Conservation (phyloP, 2,888 invertebrate genomes). For the Galeruca laticollis region DNA sequence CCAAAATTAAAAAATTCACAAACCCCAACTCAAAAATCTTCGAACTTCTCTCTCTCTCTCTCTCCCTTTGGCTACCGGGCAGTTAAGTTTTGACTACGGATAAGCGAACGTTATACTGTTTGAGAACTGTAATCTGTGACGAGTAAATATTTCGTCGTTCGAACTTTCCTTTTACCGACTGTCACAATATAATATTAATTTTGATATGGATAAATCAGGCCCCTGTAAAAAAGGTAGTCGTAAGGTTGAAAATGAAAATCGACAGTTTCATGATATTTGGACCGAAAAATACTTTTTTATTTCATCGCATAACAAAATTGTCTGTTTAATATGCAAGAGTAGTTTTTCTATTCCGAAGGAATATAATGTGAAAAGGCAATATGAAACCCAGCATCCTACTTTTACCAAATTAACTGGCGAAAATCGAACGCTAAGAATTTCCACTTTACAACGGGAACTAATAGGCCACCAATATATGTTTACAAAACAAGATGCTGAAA, state of each 20-base stretch:
- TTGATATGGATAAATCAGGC: neutral
- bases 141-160: too few relatives aligned
- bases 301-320: neutral
- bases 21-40: too few relatives aligned
- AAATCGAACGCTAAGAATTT: neutral
- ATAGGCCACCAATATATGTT: neutral
- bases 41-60: too few relatives aligned
- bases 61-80: too few relatives aligned
- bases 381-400: neutral
- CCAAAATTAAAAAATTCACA: too few relatives aligned
- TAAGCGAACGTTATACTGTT: too few relatives aligned
- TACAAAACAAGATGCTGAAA: neutral
- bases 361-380: neutral
- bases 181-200: neutral
- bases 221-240: neutral
- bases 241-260: slow-evolving; percentile 15
- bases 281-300: slow-evolving; percentile 15
- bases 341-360: neutral
- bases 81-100: too few relatives aligned
- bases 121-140: too few relatives aligned
- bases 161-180: too few relatives aligned
- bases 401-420: neutral
- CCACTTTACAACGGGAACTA: neutral
- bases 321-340: slow-evolving; percentile 10
- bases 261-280: slow-evolving; percentile 15